A percentile compares a stretch with the other conserved stretches of the same genome.
Conservation (phyloP, 2,797 vertebrate species). For the Anguilla megastoma region DNA sequence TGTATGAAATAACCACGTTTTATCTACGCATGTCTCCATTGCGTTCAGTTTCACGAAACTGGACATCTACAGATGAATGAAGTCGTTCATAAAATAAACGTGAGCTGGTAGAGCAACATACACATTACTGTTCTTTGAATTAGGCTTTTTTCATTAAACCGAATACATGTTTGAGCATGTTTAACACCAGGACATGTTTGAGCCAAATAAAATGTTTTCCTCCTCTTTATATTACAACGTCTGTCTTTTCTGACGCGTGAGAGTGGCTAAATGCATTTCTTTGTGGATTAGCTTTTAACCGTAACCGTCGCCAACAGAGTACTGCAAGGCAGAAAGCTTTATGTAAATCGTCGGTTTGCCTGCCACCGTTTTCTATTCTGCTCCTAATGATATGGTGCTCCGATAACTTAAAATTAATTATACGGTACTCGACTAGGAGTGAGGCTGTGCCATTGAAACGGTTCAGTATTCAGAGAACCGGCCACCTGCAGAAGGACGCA, state of each 20-base stretch:
- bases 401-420: conserved; percentile 69
- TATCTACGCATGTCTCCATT: neutral
- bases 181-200: conserved; percentile 17
- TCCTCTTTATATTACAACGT: neutral
- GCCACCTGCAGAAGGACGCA: conserved; percentile 64
- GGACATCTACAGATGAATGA: neutral
- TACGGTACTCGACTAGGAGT: conserved; percentile 61
- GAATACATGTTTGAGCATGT: neutral
- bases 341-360: conserved; percentile 60
- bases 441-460: conserved; percentile 54
- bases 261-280: conserved; percentile 39
- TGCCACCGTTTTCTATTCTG: conserved; percentile 56
- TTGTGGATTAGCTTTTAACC: conserved; percentile 56
- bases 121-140: neutral
- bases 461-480: conserved; percentile 51
- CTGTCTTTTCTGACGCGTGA: conserved; percentile 24
- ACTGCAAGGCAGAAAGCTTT: conserved; percentile 64
- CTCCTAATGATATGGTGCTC: conserved; percentile 58
- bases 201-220: conserved; percentile 22
- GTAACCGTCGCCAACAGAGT: conserved; percentile 51
- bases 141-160: neutral
- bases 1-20: conserved; percentile 20
- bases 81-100: neutral
- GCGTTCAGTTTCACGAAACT: neutral
- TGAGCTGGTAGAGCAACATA: neutral